Evolutionary conservation across 2,797 vertebrate species (phyloP), one percentile per base, ranked within the genome.

Genomic region (Danio albolineatus): DNA sequence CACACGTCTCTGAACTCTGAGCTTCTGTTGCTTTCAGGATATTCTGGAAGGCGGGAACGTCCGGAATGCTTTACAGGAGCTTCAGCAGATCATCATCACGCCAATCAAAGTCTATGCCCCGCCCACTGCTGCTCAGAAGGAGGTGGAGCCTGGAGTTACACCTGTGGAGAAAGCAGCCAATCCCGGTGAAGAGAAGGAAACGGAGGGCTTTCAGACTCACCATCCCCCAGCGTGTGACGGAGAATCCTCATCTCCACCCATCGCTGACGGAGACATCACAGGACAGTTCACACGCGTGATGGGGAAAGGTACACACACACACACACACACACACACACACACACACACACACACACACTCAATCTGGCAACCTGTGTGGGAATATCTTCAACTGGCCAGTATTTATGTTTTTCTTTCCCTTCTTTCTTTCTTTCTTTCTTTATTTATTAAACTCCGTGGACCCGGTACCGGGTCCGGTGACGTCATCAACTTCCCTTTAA

Each of bases 241-340:
- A 21, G 97, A 98, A 90, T 93, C 96, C 2, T 93, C 95, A 0
- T 92, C 92, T 0, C 91, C 95, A 17, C 96, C 96, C 1, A 93
- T 98, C 13, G 94, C 95, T 1, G 97, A 98, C 3, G 96, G 97
- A 49, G 97, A 98, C 91, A 96, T 98, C 88, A 94, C 96, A 13
- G 97, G 97, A 85, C 97, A 98, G 91, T 97, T 98, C 91, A 98
- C 97, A 44, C 95, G 97, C 4, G 97, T 98, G 87, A 96, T 98
- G 96, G 97, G 97, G 80, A 98, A 98, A 96, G 97, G 97, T 98
- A 82, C 0, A 14, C 10, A 2, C 39, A 14, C 46, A 46, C 36
- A 56, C 39, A 44, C 5, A 59, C 7, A 10, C 13, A 44, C 1
- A 53, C 38, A 14, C 46, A 46, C 36, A 56, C 39, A 44, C 5